Base-by-base conservation (phyloP, 2,888 invertebrate species). In the Syritta pipiens region DNA sequence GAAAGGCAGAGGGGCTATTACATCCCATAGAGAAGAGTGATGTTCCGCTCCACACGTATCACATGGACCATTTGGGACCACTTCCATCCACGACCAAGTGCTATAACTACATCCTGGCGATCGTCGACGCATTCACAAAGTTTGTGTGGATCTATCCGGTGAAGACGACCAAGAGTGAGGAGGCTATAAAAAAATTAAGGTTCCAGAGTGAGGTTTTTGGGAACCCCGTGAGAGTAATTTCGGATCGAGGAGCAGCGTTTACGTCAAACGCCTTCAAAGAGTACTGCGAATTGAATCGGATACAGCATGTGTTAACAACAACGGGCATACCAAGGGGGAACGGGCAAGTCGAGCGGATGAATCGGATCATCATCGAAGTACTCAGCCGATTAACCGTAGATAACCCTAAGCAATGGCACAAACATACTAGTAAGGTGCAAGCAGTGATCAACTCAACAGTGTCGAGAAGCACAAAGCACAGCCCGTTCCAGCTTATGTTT, bases 321-420 rank as follows among this genome's bases (percentile, higher is more conserved):
- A 17, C 37, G 14, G 37, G 37, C 3, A 9, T 17, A 17, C 37
- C 17, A 9, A 5, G 37, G 14, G 28, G 30, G 17, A 30, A 86
- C 67, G 86, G 86, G 1, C 86, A 87, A 59, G 84, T 84, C 0
- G 85, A 86, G 32, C 67, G 85, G n/a, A 67, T 85, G 0, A 85
- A 87, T 68, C 53, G 82, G 6, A 84, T 79, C 4, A 83, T 49
- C 14, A n/a, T 49, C 9, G 28, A 30, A 10, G 30, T 49, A 19
- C 49, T 49, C 28, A 28, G 2, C 26, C 14, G 24, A 7, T 48
- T 28, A 48, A 14, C 26, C 4, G 28, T 26, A 14, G 49, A n/a
- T n/a, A n/a, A 49, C 28, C 28, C 49, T 30, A 28, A 7, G 14
- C 24, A 49, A 28, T 49, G 44, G 44, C 9, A 17, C 10, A 3